Evolutionary conservation across 2,113 vertebrate species (phyloP).

Genomic region (Cololabis saira): DNA sequence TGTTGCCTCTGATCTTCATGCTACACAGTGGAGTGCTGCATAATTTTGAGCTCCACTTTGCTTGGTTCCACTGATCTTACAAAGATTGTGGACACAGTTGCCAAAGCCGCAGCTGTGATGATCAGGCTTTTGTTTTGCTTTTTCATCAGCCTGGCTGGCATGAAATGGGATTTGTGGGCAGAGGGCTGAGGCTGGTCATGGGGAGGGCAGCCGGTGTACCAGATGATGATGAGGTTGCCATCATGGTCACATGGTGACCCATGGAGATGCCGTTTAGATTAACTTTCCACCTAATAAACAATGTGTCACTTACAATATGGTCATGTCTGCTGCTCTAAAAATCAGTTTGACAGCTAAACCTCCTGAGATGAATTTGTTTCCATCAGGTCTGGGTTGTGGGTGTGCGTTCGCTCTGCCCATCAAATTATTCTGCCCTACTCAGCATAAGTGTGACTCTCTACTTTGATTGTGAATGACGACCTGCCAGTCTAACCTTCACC

Average conservation of each 20-base stretch:
- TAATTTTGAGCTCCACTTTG: slow-evolving; percentile 22
- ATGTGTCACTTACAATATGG: slow-evolving; percentile 61
- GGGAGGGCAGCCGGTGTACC: slow-evolving; percentile 53
- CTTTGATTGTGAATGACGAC: slow-evolving; percentile 42
- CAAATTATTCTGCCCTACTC: slow-evolving; percentile 25
- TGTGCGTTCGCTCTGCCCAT: slow-evolving; percentile 41
- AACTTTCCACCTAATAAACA: slow-evolving; percentile 68
- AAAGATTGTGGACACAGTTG: slow-evolving; percentile 56
- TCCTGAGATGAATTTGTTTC: slow-evolving; percentile 48
- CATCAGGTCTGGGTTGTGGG: slow-evolving; percentile 14
- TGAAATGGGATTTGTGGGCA: slow-evolving; percentile 73
- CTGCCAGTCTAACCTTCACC: slow-evolving; percentile 56
- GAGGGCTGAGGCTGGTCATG: slow-evolving; percentile 52
- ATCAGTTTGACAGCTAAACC: slow-evolving; percentile 55
- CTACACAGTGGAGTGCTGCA: neutral
- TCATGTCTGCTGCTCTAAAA: slow-evolving; percentile 6
- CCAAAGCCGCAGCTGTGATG: slow-evolving; percentile 59
- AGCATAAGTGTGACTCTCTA: slow-evolving; percentile 8
- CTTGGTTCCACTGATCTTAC: slow-evolving; percentile 67
- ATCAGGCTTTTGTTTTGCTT: slow-evolving; percentile 68
- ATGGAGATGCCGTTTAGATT: slow-evolving; percentile 66
- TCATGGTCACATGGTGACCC: slow-evolving; percentile 42
- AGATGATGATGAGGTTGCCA: slow-evolving; percentile 49
- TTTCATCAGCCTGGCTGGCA: slow-evolving; percentile 50
- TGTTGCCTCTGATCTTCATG: slow-evolving; percentile 5